A percentile compares a stretch with the other conserved stretches of the same genome.
Conservation (phyloP, 1,140 invertebrate species). For the Halesus radiatus region DNA sequence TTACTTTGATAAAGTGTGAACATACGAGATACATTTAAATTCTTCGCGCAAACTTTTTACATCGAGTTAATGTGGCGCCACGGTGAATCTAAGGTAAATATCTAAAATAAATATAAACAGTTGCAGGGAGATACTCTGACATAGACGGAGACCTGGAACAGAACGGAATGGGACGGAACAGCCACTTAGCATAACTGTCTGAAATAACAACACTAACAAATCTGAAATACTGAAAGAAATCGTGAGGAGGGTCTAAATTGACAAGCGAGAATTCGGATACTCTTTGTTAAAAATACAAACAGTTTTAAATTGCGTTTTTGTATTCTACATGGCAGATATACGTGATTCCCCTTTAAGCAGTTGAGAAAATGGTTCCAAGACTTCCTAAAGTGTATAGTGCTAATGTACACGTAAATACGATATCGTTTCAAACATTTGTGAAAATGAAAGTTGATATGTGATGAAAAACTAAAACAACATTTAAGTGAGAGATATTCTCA, state of each 20-base stretch:
- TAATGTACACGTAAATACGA: background rate
- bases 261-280: background rate
- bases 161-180: background rate
- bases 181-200: constrained; percentile 30
- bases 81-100: constrained; percentile 8
- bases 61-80: background rate
- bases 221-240: constrained; percentile 13
- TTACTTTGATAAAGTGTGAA: constrained; percentile 29
- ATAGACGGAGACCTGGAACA: background rate
- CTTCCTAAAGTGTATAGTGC: background rate
- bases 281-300: constrained; percentile 2
- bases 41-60: constrained; percentile 8
- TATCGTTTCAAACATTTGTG: constrained; percentile 27
- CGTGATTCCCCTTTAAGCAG: too few relatives aligned
- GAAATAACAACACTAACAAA: constrained; percentile 4
- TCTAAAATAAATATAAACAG: constrained; percentile 19
- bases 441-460: constrained; percentile 10
- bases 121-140: constrained; percentile 7
- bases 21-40: constrained; percentile 37
- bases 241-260: constrained; percentile 23
- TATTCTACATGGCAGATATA: background rate
- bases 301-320: constrained; percentile 1
- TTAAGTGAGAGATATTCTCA: background rate
- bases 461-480: background rate
- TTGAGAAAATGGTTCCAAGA: constrained; percentile 3